Conservation (phyloP, 2,888 invertebrate species). For the Aleiodes leptofemur region DNA sequence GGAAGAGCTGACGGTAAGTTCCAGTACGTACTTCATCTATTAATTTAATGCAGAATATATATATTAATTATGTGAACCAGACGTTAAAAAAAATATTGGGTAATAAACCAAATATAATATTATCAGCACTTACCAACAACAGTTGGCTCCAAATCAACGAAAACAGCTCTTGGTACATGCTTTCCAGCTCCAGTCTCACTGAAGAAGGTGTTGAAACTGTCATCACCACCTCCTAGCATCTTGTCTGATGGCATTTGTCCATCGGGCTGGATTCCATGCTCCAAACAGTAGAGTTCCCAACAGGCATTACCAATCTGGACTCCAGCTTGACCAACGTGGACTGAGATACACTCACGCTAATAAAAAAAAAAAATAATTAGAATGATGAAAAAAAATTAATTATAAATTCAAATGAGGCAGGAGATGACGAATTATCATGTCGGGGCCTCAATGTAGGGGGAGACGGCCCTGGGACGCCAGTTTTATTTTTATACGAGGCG, state of each 20-base stretch:
- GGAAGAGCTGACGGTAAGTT: slow-evolving; percentile 89
- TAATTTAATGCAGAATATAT: slow-evolving; percentile 36
- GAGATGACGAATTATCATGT: background rate
- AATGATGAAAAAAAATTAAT: background rate
- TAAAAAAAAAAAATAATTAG: slow-evolving; percentile 57
- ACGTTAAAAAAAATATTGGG: background rate
- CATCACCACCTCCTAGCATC: slow-evolving; percentile 83
- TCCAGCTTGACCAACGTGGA: slow-evolving; percentile 90
- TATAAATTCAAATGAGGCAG: background rate
- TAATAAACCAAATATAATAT: background rate
- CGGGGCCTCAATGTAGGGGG: background rate
- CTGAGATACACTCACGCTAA: slow-evolving; percentile 90
- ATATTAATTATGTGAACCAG: background rate
- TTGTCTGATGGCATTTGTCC: slow-evolving; percentile 92
- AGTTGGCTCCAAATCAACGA: slow-evolving; percentile 94
- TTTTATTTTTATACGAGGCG: slow-evolving; percentile 24
- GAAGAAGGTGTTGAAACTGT: slow-evolving; percentile 87
- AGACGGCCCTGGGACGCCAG: slow-evolving; percentile 13
- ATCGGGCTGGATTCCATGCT: slow-evolving; percentile 89
- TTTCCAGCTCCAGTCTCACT: slow-evolving; percentile 86
- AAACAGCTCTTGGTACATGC: slow-evolving; percentile 91
- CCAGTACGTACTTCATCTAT: slow-evolving; percentile 88
- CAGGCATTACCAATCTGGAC: slow-evolving; percentile 91
- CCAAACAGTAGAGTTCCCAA: slow-evolving; percentile 90
- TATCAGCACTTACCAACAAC: slow-evolving; percentile 84